Percentiles rank a stretch among this genome's conserved stretches.
These are phyloP conservation scores for Clostera curtula DNA, from an alignment of 2,888 invertebrate genomes.

Conservation along the genomic window DNA sequence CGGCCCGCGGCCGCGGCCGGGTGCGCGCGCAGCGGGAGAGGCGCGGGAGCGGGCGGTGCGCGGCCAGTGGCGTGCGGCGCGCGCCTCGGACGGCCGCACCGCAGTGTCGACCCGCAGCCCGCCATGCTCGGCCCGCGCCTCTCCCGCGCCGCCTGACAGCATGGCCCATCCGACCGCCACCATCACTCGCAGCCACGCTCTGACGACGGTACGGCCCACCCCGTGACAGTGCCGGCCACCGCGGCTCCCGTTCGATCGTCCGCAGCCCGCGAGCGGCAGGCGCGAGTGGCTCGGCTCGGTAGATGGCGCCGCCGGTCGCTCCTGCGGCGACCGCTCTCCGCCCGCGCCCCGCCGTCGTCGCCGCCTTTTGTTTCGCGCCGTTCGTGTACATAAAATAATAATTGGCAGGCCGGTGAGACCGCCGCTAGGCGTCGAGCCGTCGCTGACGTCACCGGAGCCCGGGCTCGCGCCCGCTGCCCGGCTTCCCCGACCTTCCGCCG, in stretches of 20 bases:
- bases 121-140: constrained; percentile 74
- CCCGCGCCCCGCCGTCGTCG: constrained; percentile 61
- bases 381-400: constrained; percentile 69
- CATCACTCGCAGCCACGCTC: constrained; percentile 74
- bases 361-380: constrained; percentile 67
- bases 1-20: constrained; percentile 42
- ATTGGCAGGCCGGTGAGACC: constrained; percentile 63
- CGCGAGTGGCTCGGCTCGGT: constrained; percentile 63
- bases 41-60: constrained; percentile 57
- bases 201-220: constrained; percentile 69
- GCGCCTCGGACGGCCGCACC: constrained; percentile 74
- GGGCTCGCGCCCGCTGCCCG: constrained; percentile 55
- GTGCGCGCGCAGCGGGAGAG: constrained; percentile 49
- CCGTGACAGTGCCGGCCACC: constrained; percentile 20
- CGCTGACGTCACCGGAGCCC: constrained; percentile 71
- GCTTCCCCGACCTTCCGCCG: constrained; percentile 69
- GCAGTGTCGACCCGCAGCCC: constrained; percentile 71
- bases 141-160: constrained; percentile 73
- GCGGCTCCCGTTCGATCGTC: constrained; percentile 63
- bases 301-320: constrained; percentile 70
- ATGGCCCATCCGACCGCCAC: constrained; percentile 72
- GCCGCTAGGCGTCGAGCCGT: constrained; percentile 64
- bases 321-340: constrained; percentile 70
- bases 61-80: constrained; percentile 71
- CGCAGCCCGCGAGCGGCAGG: constrained; percentile 64